A percentile compares a stretch with the other conserved stretches of the same genome.
Evolutionary conservation across 2,113 vertebrate species (phyloP).

Genomic region (Odobenus rosmarus): DNA sequence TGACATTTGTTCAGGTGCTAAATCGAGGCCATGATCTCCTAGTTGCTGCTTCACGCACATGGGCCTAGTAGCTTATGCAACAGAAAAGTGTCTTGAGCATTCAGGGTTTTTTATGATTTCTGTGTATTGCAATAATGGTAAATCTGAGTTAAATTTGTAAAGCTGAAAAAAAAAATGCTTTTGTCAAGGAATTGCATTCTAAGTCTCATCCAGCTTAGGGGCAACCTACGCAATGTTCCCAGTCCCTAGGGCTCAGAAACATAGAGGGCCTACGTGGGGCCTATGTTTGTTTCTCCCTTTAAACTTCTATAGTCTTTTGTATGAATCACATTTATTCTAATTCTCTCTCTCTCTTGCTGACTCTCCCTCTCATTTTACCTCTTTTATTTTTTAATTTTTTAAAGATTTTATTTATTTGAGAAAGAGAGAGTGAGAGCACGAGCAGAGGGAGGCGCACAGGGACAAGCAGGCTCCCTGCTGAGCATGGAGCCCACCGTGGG

Average conservation of each 20-base stretch:
- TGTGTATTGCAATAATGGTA: not conserved
- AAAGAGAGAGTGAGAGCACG: not conserved
- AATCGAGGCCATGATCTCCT: not conserved
- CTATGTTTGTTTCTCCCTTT: not conserved
- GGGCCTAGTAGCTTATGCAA: not conserved
- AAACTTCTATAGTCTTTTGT: not conserved
- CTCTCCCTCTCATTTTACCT: not conserved
- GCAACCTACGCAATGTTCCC: not conserved
- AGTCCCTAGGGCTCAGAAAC: not conserved
- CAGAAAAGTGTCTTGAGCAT: not conserved
- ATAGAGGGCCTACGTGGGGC: not conserved
- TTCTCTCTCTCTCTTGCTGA: not conserved
- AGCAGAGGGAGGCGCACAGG: not conserved
- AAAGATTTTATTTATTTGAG: not conserved
- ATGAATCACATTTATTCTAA: not conserved
- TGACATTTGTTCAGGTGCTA: not conserved
- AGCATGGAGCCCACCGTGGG: not conserved
- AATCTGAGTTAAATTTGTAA: not conserved
- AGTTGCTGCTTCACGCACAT: not conserved
- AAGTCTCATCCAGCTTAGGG: not conserved
- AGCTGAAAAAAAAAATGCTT: not conserved
- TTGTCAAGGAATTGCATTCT: not conserved
- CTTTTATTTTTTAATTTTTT: not conserved
- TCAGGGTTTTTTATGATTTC: not conserved
- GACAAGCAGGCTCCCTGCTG: not conserved